Base-by-base conservation (phyloP, 2,113 vertebrate species). In the Rhabdomys dilectus region DNA sequence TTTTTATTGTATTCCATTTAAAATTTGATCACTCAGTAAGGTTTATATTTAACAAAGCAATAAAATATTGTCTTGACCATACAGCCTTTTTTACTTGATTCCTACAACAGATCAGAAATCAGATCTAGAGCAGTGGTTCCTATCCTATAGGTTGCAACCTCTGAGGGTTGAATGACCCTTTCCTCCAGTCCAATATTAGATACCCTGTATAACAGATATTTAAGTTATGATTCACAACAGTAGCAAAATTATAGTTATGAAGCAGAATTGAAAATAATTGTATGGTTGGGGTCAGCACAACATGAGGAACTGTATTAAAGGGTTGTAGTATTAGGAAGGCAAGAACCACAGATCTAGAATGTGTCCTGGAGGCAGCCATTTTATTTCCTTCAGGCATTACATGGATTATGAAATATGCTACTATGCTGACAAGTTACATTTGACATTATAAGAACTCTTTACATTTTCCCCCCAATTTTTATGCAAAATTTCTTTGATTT, bases 21-120 rank as follows among this genome's bases (percentile, higher is more conserved):
- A 84, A 42, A 84, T 21, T 84, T 84, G 81, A 62, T 60, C 26
- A 60, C 13, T 13, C 53, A 82, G n/a, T 39, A 39, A 84, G 26
- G 56, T 60, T 84, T 84, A 29, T 42, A 60, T 84, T 62, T 42
- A 29, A 9, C 85, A 97, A 93, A 53, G 3, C 1, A 34, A 58
- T 81, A 81, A 10, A 80, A 77, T 77, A n/a, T 89, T 89, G 92
- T 96, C 36, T 86, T 66, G 88, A 91, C 58, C 24, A 77, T 86
- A 89, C 21, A 70, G 13, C 15, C 0, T 2, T 53, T 91, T 68
- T 29, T 0, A 51, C 8, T 68, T 86, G 36, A 73, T 86, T 31
- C 16, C 84, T 21, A 88, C 9, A 90, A 56, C 0, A 94, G 64
- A 53, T 11, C 24, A 64, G 64, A 78, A 82, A 73, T 2, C 64